Percentiles rank a stretch among this genome's conserved stretches.
These are phyloP conservation scores for Leptogaster cylindrica DNA, from an alignment of 2,888 invertebrate species.

Conservation along the genomic window DNA sequence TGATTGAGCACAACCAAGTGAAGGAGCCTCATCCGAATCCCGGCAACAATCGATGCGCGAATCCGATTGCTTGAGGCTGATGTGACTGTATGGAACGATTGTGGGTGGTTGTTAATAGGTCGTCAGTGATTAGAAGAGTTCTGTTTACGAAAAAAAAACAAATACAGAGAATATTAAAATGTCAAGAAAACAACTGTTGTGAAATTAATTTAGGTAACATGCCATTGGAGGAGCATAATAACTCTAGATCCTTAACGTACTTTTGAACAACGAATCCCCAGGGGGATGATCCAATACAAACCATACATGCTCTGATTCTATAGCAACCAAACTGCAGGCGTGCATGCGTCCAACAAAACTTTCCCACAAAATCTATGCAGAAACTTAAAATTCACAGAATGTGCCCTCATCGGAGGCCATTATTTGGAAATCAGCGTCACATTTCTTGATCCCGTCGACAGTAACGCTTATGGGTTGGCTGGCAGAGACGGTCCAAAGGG, in stretches of 20 bases:
- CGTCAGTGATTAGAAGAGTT: no score
- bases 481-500: neutral
- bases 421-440: constrained; percentile 49
- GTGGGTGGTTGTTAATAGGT: no score
- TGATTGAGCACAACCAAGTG: neutral
- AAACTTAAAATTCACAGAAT: constrained; percentile 44
- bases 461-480: neutral
- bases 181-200: no score
- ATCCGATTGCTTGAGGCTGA: no score
- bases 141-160: no score
- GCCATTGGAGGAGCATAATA: no score
- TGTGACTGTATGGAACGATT: no score
- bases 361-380: constrained; percentile 19
- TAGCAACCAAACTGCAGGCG: neutral
- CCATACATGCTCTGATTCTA: neutral
- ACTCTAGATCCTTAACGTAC: no score
- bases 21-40: neutral
- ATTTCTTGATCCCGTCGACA: constrained; percentile 44
- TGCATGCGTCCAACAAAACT: neutral
- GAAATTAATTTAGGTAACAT: no score
- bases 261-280: no score
- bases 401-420: constrained; percentile 46
- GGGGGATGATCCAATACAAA: neutral
- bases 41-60: no score
- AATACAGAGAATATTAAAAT: no score